These are phyloP conservation scores for Gonocerus acuteangulatus DNA, from an alignment of 2,888 invertebrate genomes.

Conservation along the genomic window DNA sequence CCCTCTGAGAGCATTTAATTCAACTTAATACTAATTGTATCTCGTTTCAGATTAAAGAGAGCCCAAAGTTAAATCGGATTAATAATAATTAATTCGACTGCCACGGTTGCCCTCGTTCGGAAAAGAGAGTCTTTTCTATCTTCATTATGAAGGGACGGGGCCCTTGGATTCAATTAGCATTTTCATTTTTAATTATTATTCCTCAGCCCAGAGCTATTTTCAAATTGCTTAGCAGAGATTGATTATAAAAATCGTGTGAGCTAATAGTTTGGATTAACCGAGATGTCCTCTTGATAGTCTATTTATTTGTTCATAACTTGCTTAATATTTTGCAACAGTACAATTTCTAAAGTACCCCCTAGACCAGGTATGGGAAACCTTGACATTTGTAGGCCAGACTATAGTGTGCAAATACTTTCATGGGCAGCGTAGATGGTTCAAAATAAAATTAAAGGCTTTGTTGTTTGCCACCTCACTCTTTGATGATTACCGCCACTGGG, in stretches of 20 bases:
- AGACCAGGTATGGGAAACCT: too few species aligned
- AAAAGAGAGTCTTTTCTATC: conserved; percentile 25
- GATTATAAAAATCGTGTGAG: background rate
- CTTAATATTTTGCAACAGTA: too few species aligned
- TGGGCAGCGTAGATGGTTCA: too few species aligned
- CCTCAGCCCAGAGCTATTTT: background rate
- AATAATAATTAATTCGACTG: conserved; percentile 34
- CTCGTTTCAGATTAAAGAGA: conserved; percentile 34
- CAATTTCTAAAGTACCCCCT: too few species aligned
- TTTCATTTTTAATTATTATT: conserved; percentile 19
- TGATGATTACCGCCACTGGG: too few species aligned
- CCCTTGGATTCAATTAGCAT: conserved; percentile 17
- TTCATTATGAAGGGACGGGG: conserved; percentile 18
- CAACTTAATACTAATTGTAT: conserved; percentile 36
- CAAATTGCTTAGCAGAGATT: background rate
- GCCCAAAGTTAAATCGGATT: conserved; percentile 35
- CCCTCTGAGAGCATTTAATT: conserved; percentile 33
- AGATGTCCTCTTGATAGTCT: too few species aligned
- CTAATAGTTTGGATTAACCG: too few species aligned
- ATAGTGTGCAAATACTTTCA: too few species aligned
- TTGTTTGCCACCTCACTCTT: too few species aligned
- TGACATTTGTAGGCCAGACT: too few species aligned
- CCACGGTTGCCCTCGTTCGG: conserved; percentile 14
- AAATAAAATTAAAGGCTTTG: too few species aligned
- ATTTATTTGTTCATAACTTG: too few species aligned